phyloP scores from a whole-genome alignment of 2,797 vertebrate genomes.

The Austrolebias charrua region DNA sequence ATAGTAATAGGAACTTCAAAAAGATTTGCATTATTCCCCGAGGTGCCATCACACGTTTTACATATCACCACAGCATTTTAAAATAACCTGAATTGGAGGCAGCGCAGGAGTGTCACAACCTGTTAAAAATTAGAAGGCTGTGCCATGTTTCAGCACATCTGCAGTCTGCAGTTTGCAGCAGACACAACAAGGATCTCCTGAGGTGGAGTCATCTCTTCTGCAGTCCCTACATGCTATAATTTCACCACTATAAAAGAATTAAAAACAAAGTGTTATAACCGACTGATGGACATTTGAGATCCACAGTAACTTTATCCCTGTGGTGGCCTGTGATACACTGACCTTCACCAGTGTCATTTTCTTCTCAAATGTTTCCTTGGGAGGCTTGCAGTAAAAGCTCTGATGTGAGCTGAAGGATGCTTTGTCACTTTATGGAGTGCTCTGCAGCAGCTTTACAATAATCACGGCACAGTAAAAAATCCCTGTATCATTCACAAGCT shows the following conservation, averaged over 20 bases:
- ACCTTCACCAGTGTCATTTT: slow-evolving; percentile 56
- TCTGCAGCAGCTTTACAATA: slow-evolving; percentile 38
- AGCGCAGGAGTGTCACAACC: slow-evolving; percentile 52
- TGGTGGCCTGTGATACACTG: slow-evolving; percentile 18
- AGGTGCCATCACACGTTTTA: slow-evolving; percentile 60
- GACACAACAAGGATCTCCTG: slow-evolving; percentile 21
- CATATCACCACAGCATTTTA: slow-evolving; percentile 48
- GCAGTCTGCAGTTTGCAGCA: slow-evolving; percentile 30
- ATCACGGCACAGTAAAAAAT: slow-evolving; percentile 41
- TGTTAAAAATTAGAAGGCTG: slow-evolving; percentile 59
- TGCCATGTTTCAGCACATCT: slow-evolving; percentile 41
- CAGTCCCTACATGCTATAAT: slow-evolving; percentile 1
- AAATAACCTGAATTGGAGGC: slow-evolving; percentile 52
- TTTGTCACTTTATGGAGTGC: slow-evolving; percentile 2
- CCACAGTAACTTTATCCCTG: slow-evolving; percentile 1
- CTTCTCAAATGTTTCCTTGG: slow-evolving; percentile 22
- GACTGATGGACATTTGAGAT: slow-evolving; percentile 13
- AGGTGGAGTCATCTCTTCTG: slow-evolving; percentile 15
- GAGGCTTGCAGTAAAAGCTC: slow-evolving; percentile 29
- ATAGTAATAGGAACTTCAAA: slow-evolving; percentile 17
- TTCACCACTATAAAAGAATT: slow-evolving; percentile 1
- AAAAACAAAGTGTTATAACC: background rate
- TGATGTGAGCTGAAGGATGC: slow-evolving; percentile 21
- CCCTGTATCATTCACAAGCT: slow-evolving; percentile 11
- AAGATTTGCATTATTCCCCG: slow-evolving; percentile 34